phyloP scores from a whole-genome alignment of 2,888 invertebrate genomes.

The Sialis fuliginosa region DNA sequence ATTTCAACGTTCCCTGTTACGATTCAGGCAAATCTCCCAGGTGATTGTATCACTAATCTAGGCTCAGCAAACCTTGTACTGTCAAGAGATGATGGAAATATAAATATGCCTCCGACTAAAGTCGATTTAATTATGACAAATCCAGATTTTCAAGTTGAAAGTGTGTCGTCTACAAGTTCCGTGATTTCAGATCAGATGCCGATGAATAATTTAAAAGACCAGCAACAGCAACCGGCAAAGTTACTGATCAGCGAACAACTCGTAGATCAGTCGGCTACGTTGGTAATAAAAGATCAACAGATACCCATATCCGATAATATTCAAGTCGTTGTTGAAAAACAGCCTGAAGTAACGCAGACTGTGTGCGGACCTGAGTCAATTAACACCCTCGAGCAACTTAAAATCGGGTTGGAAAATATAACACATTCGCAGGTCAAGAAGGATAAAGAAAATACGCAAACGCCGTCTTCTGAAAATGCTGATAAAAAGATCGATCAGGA shows the following conservation, averaged over 20 bases:
- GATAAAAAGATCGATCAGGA: constrained; percentile 10
- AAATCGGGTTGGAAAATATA: constrained; percentile 36
- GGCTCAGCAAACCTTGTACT: neutral
- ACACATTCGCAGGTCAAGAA: constrained; percentile 29
- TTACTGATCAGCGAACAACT: constrained; percentile 10
- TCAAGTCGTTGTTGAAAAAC: constrained; percentile 11
- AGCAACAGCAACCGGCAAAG: constrained; percentile 2
- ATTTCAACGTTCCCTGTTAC: neutral
- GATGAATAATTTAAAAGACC: neutral
- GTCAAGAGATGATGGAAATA: neutral
- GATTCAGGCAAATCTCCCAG: neutral
- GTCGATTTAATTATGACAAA: constrained; percentile 13
- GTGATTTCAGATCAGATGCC: constrained; percentile 21
- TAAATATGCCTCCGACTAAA: constrained; percentile 9
- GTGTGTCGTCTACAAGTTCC: constrained; percentile 29
- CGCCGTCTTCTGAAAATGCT: constrained; percentile 7
- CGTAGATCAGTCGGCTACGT: constrained; percentile 17
- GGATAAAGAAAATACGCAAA: constrained; percentile 16
- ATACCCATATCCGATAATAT: constrained; percentile 9
- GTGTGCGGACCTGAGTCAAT: constrained; percentile 30
- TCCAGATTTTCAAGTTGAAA: constrained; percentile 19
- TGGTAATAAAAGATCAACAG: constrained; percentile 13
- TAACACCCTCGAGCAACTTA: constrained; percentile 34
- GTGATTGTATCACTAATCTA: constrained; percentile 2
- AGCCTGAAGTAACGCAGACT: constrained; percentile 10